Evolutionary conservation across 2,797 vertebrate genomes (phyloP), one percentile per base, ranked within the genome.

Genomic region (Pipistrellus kuhlii): DNA sequence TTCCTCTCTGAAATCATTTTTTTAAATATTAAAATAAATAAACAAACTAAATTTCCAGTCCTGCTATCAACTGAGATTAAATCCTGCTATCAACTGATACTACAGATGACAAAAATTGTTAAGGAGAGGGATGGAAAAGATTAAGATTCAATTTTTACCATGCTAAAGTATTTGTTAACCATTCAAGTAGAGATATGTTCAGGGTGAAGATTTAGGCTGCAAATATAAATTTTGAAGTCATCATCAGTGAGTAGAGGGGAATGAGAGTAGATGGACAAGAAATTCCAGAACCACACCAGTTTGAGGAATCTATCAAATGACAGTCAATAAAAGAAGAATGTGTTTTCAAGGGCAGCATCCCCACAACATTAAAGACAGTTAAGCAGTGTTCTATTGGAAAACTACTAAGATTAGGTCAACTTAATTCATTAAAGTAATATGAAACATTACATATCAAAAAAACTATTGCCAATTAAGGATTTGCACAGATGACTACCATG

Each of bases 181-280:
- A 55, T 71, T 66, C 48, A 81, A 85, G 68, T 20, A 90, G 59
- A 81, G 44, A 64, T 17, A 90, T 84, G 30, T 90, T 14, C 21
- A 84, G n/a, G 25, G 44, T 72, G 87, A 73, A 84, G 44, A 41
- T 69, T 13, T 76, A 55, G 20, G 27, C 62, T 73, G 3, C 38
- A 90, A 90, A 93, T 64, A 69, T 4, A 87, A 85, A 85, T 53
- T 95, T 7, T 85, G 27, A 94, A 85, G 71, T 77, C 35, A 90
- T 86, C 38, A 82, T 82, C 55, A 72, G 13, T 71, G 53, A 93
- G 85, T 2, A 91, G 3, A 90, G 80, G 35, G 18, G 35, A 84
- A 57, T 64, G 68, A 80, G n/a, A 10, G 0, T 27, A 82, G 41
- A 82, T 35, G 9, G 27, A 89, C 8, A 75, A 71, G 20, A 84